Conservation (phyloP, 2,888 invertebrate genomes). For the Parnassius glacialis region DNA sequence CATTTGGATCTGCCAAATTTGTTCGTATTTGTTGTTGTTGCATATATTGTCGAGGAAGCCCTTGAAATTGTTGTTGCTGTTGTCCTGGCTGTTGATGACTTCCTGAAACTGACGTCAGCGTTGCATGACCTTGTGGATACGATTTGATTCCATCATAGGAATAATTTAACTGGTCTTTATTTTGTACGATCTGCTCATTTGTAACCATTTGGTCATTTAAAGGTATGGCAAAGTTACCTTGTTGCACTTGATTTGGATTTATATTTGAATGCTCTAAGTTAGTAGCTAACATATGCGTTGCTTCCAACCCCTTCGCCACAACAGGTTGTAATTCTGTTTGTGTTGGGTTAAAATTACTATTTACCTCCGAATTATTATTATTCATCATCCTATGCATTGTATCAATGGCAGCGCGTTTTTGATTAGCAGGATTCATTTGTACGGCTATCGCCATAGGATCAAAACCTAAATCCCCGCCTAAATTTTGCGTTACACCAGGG, state of each 20-base stretch:
- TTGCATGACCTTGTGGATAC: slow-evolving; percentile 41
- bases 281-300: slow-evolving; percentile 28
- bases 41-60: slow-evolving; percentile 32
- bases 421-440: slow-evolving; percentile 73
- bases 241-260: slow-evolving; percentile 17
- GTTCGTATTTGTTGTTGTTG: slow-evolving; percentile 1
- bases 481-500: slow-evolving; percentile 59
- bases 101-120: slow-evolving; percentile 15
- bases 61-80: slow-evolving; percentile 32
- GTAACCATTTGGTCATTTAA: not conserved
- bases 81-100: slow-evolving; percentile 31
- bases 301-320: slow-evolving; percentile 26
- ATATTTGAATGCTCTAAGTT: slow-evolving; percentile 11
- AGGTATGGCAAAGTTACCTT: slow-evolving; percentile 11
- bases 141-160: slow-evolving; percentile 34
- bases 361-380: slow-evolving; percentile 32
- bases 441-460: slow-evolving; percentile 74
- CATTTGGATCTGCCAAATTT: not conserved
- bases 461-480: slow-evolving; percentile 58
- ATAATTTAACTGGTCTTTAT: slow-evolving; percentile 14
- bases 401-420: slow-evolving; percentile 54
- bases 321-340: slow-evolving; percentile 22
- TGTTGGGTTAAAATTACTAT: slow-evolving; percentile 26
- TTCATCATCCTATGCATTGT: slow-evolving; percentile 58
- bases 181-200: slow-evolving; percentile 27